Evolutionary conservation across 1,140 invertebrate genomes (phyloP), one percentile per base, ranked within the genome.

Genomic region (Cydia pomonella): DNA sequence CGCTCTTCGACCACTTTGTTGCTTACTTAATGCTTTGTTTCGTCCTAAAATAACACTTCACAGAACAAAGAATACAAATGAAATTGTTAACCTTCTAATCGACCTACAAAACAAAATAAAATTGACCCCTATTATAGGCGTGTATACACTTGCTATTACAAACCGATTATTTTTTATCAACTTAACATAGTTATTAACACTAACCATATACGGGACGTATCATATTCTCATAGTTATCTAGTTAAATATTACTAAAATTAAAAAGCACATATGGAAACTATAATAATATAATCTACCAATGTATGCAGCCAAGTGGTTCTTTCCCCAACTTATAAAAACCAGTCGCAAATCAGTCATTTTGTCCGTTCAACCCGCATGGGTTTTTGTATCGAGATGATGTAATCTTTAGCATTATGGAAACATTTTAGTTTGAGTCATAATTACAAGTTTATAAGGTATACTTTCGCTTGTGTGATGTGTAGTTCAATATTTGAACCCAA

Each of bases 361-460:
- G 53, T 59, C 2, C 53, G 10, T 59, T 18, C 16, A 69, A 69
- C 64, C 64, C 29, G 64, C 64, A 33, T 33, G 21, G 9, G 21
- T 69, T 69, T 38, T 38, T 69, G 16, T 69, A 13, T 18, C 6
- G n/a, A 33, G 64, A 38, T 69, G 64, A 69, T 69, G 64, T 69
- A 69, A 69, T 69, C 29, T 18, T 23, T 66, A 41, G 0, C 18
- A 10, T 12, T 23, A 23, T 59, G 18, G 7, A n/a, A n/a, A 7
- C 4, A n/a, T 50, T 59, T 59, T 59, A 10, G 9, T 7, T 59
- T 23, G 12, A 53, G n/a, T 18, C 50, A 53, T 59, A 59, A 59
- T 12, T 1, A 21, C 21, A 59, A 23, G 53, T 59, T 2, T 10
- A 23, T 23, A 23, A 23, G 21, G 53, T 23, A 59, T 59, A 23